Conservation (phyloP, 2,888 invertebrate genomes). For the Odontocerum albicorne region DNA sequence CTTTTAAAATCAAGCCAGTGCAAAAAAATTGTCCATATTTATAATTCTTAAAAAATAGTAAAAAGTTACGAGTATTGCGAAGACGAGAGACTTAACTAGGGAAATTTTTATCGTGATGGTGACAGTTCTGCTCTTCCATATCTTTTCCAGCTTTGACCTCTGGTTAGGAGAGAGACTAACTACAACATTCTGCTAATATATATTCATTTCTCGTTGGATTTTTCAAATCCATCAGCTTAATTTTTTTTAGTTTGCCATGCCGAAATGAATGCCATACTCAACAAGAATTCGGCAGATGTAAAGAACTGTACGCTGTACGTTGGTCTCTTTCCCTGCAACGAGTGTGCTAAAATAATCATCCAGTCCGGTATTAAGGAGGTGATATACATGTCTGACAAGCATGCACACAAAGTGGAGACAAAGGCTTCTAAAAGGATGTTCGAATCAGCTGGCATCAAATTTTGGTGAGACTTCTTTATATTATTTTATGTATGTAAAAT, state of each 20-base stretch:
- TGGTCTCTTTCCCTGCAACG: slow-evolving; percentile 93
- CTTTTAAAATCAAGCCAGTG: too few relatives aligned
- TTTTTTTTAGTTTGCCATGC: slow-evolving; percentile 88
- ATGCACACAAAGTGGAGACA: slow-evolving; percentile 66
- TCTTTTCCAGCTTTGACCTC: too few relatives aligned
- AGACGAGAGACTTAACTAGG: too few relatives aligned
- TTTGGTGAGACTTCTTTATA: slow-evolving; percentile 53
- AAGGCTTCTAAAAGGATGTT: slow-evolving; percentile 83
- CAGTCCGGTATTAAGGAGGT: slow-evolving; percentile 86
- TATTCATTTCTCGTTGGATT: slow-evolving; percentile 17
- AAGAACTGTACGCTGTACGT: slow-evolving; percentile 84
- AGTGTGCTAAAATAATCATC: slow-evolving; percentile 96
- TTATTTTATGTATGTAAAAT: too few relatives aligned
- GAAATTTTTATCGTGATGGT: too few relatives aligned
- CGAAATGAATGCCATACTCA: slow-evolving; percentile 95
- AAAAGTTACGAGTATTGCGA: too few relatives aligned
- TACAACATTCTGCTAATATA: too few relatives aligned
- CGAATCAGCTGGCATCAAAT: slow-evolving; percentile 71
- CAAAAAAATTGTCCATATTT: background rate
- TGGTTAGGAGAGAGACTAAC: background rate
- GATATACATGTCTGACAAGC: slow-evolving; percentile 81
- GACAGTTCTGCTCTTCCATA: too few relatives aligned
- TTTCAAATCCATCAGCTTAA: slow-evolving; percentile 18
- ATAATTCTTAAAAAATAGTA: too few relatives aligned
- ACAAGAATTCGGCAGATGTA: slow-evolving; percentile 80